Evolutionary conservation across 1,140 invertebrate genomes (phyloP), one percentile per base, ranked within the genome.

Genomic region (Lysiphlebus fabarum): DNA sequence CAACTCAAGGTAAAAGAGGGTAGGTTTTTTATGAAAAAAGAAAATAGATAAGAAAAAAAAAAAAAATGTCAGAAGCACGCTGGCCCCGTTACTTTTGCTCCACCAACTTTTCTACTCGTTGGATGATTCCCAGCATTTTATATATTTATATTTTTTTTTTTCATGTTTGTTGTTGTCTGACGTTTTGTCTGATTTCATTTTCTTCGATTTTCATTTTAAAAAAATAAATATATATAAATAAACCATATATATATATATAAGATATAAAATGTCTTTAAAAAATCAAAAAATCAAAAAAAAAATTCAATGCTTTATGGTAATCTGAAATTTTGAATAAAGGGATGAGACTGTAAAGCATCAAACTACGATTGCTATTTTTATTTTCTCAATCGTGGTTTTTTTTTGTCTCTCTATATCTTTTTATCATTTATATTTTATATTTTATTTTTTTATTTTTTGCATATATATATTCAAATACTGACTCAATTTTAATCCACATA

Each of bases 311-410:
- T 26, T 26, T 26, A 26, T 26, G 17, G 17, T 26, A 26, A 26
- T 26, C 17, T 26, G 17, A n/a, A n/a, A n/a, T n/a, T n/a, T n/a
- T n/a, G n/a, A 26, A 26, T 26, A 4, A 26, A 26, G 17, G 17
- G 17, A 26, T 26, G 17, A 26, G 17, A 4, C 17, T 26, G 58
- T 61, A 57, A 66, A 67, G 67, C 72, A 76, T 77, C 70, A 72
- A 76, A 71, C 67, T 71, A 68, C 75, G 70, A 77, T 77, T 74
- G 70, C 71, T 69, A 76, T 76, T 78, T 78, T 76, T 76, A 76
- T 74, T 76, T 71, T 68, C 68, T 65, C 64, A 61, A 57, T 62
- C 62, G 53, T 58, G 63, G 53, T 54, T 63, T 60, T 4, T 4
- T 4, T 26, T 26, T 4, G 17, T 40, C 47, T 53, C 11, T 36